phyloP scores from a whole-genome alignment of 64 coral and sea anemone species.

The Pocillopora damicornis region DNA sequence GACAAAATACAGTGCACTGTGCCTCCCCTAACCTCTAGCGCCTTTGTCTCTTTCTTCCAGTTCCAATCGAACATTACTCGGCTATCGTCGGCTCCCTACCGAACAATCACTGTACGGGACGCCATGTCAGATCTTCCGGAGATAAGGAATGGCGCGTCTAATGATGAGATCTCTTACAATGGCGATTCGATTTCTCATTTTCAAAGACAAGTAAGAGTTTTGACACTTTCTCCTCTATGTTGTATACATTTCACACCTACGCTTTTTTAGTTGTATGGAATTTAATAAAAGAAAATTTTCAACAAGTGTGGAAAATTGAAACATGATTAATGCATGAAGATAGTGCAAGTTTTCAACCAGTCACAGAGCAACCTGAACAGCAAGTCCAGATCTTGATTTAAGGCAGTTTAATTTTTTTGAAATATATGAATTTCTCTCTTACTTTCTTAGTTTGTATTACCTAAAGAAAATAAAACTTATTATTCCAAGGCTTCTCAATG shows the following conservation, averaged over 20 bases:
- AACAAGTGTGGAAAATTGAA: too few relatives aligned
- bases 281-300: not conserved
- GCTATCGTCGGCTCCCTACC: constrained; percentile 70
- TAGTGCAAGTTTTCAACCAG: too few relatives aligned
- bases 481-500: too few relatives aligned
- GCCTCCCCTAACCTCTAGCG: too few relatives aligned
- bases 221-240: not conserved
- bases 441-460: too few relatives aligned
- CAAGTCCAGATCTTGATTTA: too few relatives aligned
- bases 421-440: too few relatives aligned
- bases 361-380: too few relatives aligned
- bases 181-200: constrained; percentile 95
- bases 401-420: too few relatives aligned
- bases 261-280: not conserved
- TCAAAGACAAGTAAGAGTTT: constrained; percentile 73
- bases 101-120: constrained; percentile 96
- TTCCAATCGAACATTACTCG: constrained; percentile 89
- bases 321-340: too few relatives aligned
- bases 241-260: not conserved
- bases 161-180: constrained; percentile 71
- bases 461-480: too few relatives aligned
- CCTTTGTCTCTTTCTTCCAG: constrained; percentile 8
- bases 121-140: constrained; percentile 95
- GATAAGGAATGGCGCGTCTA: constrained; percentile 67
- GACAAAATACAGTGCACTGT: too few relatives aligned